Evolutionary conservation across 1,140 invertebrate genomes (phyloP).

Genomic region (Bombus breviceps): DNA sequence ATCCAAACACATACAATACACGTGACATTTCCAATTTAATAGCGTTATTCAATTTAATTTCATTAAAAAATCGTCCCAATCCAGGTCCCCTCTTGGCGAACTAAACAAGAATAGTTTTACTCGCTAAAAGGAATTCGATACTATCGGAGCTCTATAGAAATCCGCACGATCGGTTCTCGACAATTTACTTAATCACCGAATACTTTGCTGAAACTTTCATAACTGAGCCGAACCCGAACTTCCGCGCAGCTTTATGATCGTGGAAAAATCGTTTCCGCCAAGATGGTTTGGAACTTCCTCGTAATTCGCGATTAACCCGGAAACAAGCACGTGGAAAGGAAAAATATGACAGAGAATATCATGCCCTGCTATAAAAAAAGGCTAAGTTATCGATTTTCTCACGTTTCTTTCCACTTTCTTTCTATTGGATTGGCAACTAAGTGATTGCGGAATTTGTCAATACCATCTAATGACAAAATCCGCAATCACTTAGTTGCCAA

Average conservation of each 20-base stretch:
- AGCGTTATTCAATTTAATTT: neutral
- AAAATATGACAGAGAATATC: neutral
- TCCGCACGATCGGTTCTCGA: constrained; percentile 3
- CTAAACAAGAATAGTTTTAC: neutral
- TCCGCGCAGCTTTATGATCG: neutral
- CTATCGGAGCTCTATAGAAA: neutral
- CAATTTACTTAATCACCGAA: constrained; percentile 30
- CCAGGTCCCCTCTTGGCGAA: too few species aligned
- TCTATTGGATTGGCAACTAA: too few species aligned
- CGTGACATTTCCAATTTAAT: neutral
- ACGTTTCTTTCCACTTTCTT: neutral
- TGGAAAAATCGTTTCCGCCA: neutral
- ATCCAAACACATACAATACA: neutral
- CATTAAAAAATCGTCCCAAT: neutral
- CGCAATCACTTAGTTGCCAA: too few species aligned
- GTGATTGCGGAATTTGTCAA: too few species aligned
- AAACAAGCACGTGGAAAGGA: neutral
- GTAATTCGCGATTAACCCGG: constrained; percentile 14
- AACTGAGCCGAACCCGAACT: constrained; percentile 21
- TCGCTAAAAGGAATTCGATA: constrained; percentile 7
- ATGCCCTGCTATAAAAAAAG: neutral
- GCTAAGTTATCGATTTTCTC: neutral
- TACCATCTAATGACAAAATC: too few species aligned
- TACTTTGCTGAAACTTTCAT: constrained; percentile 22
- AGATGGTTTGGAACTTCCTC: neutral